A percentile compares a stretch with the other conserved stretches of the same genome.
These are phyloP conservation scores for Chondrosia reniformis DNA, from an alignment of 37 sponge, comb jelly and placozoan species.

Conservation along the genomic window DNA sequence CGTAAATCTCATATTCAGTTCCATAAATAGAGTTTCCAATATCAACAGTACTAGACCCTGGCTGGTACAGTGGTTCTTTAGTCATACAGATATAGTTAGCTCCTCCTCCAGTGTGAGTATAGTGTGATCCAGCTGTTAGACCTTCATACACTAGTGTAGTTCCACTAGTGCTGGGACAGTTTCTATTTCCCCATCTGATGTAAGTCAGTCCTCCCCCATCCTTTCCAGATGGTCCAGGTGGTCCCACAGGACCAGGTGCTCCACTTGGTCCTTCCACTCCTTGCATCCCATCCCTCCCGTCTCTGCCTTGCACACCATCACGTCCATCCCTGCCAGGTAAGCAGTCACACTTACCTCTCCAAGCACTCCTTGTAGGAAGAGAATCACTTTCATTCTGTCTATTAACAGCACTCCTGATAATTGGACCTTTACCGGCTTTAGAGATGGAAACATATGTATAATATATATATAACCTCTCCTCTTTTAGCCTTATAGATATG, in stretches of 20 bases:
- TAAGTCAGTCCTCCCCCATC: slow-evolving; percentile 8
- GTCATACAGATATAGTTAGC: slow-evolving; percentile 49
- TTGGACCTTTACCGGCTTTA: no score
- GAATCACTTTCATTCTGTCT: no score
- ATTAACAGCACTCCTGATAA: no score
- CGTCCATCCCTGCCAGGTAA: no score
- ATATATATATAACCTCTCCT: no score
- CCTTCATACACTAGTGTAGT: slow-evolving; percentile 13
- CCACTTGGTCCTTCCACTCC: background rate
- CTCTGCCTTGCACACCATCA: background rate
- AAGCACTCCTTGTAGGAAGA: no score
- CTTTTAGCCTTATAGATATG: no score
- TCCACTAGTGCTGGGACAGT: slow-evolving; percentile 31
- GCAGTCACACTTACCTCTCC: no score
- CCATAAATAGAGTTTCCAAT: slow-evolving; percentile 20
- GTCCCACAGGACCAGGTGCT: slow-evolving; percentile 6
- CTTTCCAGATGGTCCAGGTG: slow-evolving; percentile 13
- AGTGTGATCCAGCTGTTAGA: slow-evolving; percentile 10
- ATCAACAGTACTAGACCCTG: background rate
- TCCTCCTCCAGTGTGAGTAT: slow-evolving; percentile 40
- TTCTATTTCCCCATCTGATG: slow-evolving; percentile 30
- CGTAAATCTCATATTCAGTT: slow-evolving; percentile 20
- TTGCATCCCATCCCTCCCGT: background rate
- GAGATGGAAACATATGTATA: no score
- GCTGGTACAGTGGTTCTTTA: slow-evolving; percentile 13